Percentiles rank a stretch among this genome's conserved stretches.
phyloP scores from a whole-genome alignment of 2,888 invertebrate species.

The Odontocerum albicorne region DNA sequence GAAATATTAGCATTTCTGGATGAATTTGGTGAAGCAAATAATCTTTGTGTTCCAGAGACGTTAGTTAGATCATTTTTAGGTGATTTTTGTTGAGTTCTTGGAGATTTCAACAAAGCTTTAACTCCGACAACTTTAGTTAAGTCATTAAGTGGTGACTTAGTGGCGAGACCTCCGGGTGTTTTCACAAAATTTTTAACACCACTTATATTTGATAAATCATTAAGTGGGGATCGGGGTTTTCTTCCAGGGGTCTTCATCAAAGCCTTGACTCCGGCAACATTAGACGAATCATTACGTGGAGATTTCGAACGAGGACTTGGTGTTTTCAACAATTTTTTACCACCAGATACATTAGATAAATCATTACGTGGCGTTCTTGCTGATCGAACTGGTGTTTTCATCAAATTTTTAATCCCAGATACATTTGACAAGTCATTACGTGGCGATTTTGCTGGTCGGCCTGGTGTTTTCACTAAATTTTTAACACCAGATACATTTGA shows the following conservation, averaged over 20 bases:
- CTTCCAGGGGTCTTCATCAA: conserved; percentile 35
- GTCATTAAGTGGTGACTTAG: conserved; percentile 45
- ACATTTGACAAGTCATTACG: conserved; percentile 46
- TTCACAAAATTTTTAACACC: conserved; percentile 49
- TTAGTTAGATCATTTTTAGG: conserved; percentile 44
- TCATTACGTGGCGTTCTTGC: conserved; percentile 45
- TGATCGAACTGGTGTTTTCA: conserved; percentile 40
- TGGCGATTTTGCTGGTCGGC: conserved; percentile 42
- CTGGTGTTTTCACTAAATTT: conserved; percentile 42
- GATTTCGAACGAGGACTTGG: conserved; percentile 42
- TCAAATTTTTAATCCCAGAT: conserved; percentile 46
- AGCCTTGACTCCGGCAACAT: conserved; percentile 47
- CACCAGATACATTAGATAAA: conserved; percentile 43
- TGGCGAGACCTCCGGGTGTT: conserved; percentile 36
- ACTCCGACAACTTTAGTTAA: conserved; percentile 45
- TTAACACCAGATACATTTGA: conserved; percentile 49
- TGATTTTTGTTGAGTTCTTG: conserved; percentile 38
- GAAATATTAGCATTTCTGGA: too few relatives aligned
- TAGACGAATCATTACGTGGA: conserved; percentile 44
- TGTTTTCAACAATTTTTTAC: conserved; percentile 42
- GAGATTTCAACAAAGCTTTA: conserved; percentile 45
- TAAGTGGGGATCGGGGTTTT: conserved; percentile 39
- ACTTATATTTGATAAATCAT: conserved; percentile 48
- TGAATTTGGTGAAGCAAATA: conserved; percentile 9
- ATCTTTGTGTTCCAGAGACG: conserved; percentile 22